Evolutionary conservation across 2,113 vertebrate genomes (phyloP).

Genomic region (Myanophis thanlyinensis): DNA sequence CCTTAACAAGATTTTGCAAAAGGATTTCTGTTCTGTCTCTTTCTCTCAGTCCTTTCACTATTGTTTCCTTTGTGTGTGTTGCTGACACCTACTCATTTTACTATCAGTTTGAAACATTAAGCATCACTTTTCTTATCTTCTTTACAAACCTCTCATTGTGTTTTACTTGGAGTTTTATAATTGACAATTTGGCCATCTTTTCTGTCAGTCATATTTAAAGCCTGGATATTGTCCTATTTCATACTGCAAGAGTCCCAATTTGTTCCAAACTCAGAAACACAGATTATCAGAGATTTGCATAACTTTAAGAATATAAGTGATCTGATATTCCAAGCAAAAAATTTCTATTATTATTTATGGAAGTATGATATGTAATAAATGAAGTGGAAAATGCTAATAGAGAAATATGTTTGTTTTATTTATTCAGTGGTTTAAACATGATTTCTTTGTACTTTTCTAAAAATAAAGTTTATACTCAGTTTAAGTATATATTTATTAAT

Average conservation of each 20-base stretch:
- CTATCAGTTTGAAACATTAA: conserved; percentile 22
- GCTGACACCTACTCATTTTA: conserved; percentile 23
- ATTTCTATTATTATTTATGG: not conserved
- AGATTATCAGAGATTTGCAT: not conserved
- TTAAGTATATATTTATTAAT: not conserved
- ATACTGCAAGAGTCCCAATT: not conserved
- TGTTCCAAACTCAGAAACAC: not conserved
- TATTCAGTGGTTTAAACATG: not conserved
- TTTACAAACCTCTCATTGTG: not conserved
- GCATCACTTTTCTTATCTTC: not conserved
- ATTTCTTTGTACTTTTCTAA: not conserved
- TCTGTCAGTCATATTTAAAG: not conserved
- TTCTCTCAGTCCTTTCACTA: not conserved
- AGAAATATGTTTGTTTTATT: not conserved
- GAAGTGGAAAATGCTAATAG: not conserved
- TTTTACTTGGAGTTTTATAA: not conserved
- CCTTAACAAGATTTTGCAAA: conserved; percentile 18
- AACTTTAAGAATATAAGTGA: not conserved
- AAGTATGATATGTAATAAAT: not conserved
- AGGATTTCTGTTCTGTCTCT: not conserved
- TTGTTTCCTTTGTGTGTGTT: not conserved
- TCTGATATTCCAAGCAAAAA: not conserved
- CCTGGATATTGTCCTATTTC: not conserved
- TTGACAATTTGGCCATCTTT: not conserved
- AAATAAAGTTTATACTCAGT: not conserved